Base-by-base conservation (phyloP, 2,113 vertebrate genomes). In the Cnemophilus loriae region DNA sequence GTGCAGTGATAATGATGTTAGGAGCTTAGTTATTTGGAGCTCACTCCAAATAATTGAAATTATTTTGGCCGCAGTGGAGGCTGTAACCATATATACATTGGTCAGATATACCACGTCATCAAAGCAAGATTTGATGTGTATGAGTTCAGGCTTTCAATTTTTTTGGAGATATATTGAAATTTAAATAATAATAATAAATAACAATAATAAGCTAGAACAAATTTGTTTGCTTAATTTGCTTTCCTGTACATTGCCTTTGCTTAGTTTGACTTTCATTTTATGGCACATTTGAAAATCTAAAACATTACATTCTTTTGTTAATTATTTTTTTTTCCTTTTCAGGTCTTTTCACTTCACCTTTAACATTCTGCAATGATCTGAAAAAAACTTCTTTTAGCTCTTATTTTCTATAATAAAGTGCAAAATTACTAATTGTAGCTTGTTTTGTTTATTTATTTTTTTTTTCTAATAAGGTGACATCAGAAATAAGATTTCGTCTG, bases 371-470 rank as follows among this genome's bases (percentile, higher is more conserved):
- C 19, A 49, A 20, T 35, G 16, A 52, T 35, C 3, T 21, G 5
- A 7, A 71, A 56, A 65, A 57, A 19, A 4, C 1, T 5, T 11
- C 2, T 57, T 32, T 86, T 42, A 35, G 13, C 9, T 59, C 13
- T 44, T 42, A 13, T 63, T 37, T 81, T 71, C 30, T 63, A 21
- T 44, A 39, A 17, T 39, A 32, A 56, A 30, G 1, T n/a, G n/a
- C n/a, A 69, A 59, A 63, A 53, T 9, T 44, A 9, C 1, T 50
- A 24, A 19, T 20, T 52, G 5, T 30, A 44, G 2, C 23, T 52
- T 59, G 4, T 3, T 52, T 50, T 42, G 0, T 32, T 47, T 21
- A 6, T 39, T 49, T 14, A 3, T n/a, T 4, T 12, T 18, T 15
- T 56, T 89, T 44, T 35, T 8, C 5, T 44, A 16, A 39, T 39